Percentiles rank a stretch among this genome's conserved stretches.
Conservation (phyloP, 2,888 invertebrate species). For the Pachycephus smyrnensis region DNA sequence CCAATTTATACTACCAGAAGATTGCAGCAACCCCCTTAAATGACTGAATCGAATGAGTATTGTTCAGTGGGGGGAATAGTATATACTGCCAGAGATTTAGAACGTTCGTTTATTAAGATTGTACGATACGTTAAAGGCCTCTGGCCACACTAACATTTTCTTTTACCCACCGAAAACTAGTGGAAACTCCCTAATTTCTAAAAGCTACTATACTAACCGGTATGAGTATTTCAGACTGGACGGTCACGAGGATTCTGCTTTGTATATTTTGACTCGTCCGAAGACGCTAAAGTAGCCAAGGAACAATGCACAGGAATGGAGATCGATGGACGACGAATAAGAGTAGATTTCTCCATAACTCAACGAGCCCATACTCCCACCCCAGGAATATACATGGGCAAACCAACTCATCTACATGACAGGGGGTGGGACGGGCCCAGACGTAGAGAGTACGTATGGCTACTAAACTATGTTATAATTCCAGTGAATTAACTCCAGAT, state of each 20-base stretch:
- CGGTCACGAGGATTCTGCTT: slow-evolving; percentile 97
- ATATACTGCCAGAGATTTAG: slow-evolving; percentile 59
- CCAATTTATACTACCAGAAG: slow-evolving; percentile 13
- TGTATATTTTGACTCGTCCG: slow-evolving; percentile 89
- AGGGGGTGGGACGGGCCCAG: slow-evolving; percentile 54
- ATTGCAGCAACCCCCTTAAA: background rate
- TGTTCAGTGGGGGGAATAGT: slow-evolving; percentile 36
- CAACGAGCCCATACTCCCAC: slow-evolving; percentile 97
- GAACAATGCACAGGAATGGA: slow-evolving; percentile 95
- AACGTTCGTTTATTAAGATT: slow-evolving; percentile 52
- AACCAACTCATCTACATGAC: slow-evolving; percentile 77
- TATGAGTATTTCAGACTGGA: slow-evolving; percentile 77
- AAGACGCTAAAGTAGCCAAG: slow-evolving; percentile 93
- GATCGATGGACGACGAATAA: slow-evolving; percentile 91
- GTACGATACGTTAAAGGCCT: slow-evolving; percentile 61
- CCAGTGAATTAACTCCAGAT: background rate
- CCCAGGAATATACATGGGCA: slow-evolving; percentile 97
- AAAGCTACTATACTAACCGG: slow-evolving; percentile 37
- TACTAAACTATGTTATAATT: slow-evolving; percentile 12
- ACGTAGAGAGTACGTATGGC: slow-evolving; percentile 72
- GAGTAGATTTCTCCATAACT: slow-evolving; percentile 97
- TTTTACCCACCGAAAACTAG: background rate
- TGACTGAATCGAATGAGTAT: background rate
- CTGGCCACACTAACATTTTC: slow-evolving; percentile 47
- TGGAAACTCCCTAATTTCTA: background rate